These are phyloP conservation scores for Pseudococcus jackbeardsleyi DNA, from an alignment of 2,888 invertebrate species.

Conservation along the genomic window DNA sequence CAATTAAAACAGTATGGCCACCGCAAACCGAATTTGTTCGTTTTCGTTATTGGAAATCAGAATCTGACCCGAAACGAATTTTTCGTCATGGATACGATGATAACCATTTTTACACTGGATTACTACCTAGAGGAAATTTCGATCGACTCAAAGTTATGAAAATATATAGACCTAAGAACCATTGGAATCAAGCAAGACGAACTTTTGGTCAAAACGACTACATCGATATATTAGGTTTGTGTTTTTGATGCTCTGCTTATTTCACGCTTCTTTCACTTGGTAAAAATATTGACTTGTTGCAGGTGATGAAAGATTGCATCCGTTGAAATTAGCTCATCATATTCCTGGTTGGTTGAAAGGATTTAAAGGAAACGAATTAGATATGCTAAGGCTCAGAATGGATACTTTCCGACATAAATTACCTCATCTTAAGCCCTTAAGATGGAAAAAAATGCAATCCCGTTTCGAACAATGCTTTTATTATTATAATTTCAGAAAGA, in stretches of 20 bases:
- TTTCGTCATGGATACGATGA: conserved; percentile 75
- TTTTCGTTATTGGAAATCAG: conserved; percentile 66
- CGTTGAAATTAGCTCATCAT: conserved; percentile 85
- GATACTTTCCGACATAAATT: conserved; percentile 75
- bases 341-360: conserved; percentile 93
- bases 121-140: conserved; percentile 77
- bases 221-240: conserved; percentile 86
- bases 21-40: conserved; percentile 65
- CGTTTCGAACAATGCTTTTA: conserved; percentile 82
- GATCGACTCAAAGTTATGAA: conserved; percentile 76
- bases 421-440: conserved; percentile 79
- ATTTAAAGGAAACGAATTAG: conserved; percentile 87
- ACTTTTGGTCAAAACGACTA: conserved; percentile 97
- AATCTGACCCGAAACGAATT: conserved; percentile 72
- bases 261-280: neutral
- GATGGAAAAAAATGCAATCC: conserved; percentile 82
- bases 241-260: neutral
- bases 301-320: conserved; percentile 83
- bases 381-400: conserved; percentile 81
- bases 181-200: conserved; percentile 83
- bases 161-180: conserved; percentile 77
- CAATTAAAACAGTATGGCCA: conserved; percentile 21
- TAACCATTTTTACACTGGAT: conserved; percentile 74
- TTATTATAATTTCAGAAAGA: conserved; percentile 84
- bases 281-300: neutral